A percentile compares a stretch with the other conserved stretches of the same genome.
Conservation (phyloP, 2,888 invertebrate genomes). For the Diadegma fenestrale region DNA sequence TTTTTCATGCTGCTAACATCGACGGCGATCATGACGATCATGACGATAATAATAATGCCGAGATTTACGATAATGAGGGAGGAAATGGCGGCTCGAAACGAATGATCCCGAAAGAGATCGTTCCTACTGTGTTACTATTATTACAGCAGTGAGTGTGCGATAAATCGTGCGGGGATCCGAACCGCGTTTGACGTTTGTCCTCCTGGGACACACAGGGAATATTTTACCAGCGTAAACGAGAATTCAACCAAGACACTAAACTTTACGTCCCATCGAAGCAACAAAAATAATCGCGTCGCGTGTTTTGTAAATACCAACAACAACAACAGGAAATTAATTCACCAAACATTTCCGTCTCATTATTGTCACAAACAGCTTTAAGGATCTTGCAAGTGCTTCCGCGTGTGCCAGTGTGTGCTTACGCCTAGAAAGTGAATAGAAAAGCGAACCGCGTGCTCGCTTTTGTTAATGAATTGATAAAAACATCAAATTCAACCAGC, state of each 20-base stretch:
- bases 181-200: background rate
- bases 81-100: conserved; percentile 44
- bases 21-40: background rate
- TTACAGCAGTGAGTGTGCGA: background rate
- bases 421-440: background rate
- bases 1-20: conserved; percentile 20
- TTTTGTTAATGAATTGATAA: conserved; percentile 19
- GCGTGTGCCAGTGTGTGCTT: background rate
- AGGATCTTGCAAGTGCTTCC: background rate
- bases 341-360: background rate
- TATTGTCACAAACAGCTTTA: background rate
- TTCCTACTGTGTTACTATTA: conserved; percentile 12
- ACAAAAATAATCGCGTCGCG: background rate
- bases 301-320: background rate
- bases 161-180: background rate
- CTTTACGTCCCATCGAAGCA: background rate
- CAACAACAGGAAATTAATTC: background rate
- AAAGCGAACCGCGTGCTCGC: background rate
- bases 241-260: background rate
- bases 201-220: background rate
- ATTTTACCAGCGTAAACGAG: background rate
- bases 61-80: conserved; percentile 42
- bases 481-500: conserved; percentile 6
- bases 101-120: conserved; percentile 35
- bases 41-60: conserved; percentile 9